Evolutionary conservation across 2,888 invertebrate species (phyloP).

Genomic region (Mythimna ferrago): DNA sequence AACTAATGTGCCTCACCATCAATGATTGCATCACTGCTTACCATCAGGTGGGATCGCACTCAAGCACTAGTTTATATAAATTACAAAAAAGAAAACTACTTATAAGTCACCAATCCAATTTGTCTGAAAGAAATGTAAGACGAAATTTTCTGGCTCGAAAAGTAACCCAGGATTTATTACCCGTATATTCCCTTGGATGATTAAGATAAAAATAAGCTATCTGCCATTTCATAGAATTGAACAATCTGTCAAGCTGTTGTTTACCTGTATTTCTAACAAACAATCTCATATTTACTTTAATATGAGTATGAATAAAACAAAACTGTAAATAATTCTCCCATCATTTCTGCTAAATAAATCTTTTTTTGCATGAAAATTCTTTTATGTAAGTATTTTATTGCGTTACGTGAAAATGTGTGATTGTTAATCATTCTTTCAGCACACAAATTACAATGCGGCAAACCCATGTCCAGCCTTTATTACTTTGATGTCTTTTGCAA

Average conservation of each 20-base stretch:
- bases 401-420: neutral
- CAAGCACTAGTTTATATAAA: no score
- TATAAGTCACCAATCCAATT: neutral
- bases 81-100: no score
- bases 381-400: neutral
- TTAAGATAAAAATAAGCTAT: constrained; percentile 1
- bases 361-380: neutral
- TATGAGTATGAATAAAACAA: neutral
- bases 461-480: constrained; percentile 1
- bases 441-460: neutral
- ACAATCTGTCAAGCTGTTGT: neutral
- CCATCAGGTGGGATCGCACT: no score
- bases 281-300: neutral
- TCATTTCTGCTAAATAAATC: neutral
- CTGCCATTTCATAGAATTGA: neutral
- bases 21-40: no score
- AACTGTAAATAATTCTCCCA: neutral
- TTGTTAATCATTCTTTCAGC: constrained; percentile 1
- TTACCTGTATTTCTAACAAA: constrained; percentile 4
- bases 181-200: neutral
- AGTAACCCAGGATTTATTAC: constrained; percentile 12
- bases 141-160: neutral
- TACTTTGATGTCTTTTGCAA: constrained; percentile 3
- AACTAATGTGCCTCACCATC: no score
- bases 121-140: neutral